phyloP scores from a whole-genome alignment of 1,140 invertebrate species.

The Neomicropteryx cornuta region DNA sequence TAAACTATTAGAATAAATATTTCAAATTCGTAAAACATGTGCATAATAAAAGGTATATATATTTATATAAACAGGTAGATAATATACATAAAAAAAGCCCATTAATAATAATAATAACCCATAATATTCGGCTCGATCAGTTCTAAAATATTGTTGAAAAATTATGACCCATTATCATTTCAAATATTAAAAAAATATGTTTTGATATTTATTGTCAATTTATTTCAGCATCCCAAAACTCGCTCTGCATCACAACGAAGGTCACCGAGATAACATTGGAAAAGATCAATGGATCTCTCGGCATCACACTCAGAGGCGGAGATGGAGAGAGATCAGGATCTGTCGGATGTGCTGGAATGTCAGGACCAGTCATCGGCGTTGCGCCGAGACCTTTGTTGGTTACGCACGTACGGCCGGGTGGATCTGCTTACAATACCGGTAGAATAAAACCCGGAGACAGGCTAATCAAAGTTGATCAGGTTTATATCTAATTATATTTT shows the following conservation, averaged over 20 bases:
- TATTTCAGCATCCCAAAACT: constrained; percentile 46
- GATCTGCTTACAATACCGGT: constrained; percentile 68
- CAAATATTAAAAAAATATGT: too few relatives aligned
- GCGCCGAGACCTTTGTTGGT: constrained; percentile 67
- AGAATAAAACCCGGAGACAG: constrained; percentile 81
- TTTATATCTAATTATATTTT: too few relatives aligned
- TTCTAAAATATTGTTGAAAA: too few relatives aligned
- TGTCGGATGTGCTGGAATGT: constrained; percentile 24
- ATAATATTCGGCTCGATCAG: too few relatives aligned
- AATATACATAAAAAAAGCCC: too few relatives aligned
- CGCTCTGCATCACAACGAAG: constrained; percentile 57
- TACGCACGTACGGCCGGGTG: constrained; percentile 78
- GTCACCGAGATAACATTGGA: constrained; percentile 65
- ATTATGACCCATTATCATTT: too few relatives aligned
- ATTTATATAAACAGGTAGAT: too few relatives aligned
- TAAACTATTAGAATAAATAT: too few relatives aligned
- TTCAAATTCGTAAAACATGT: too few relatives aligned
- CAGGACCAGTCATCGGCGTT: constrained; percentile 32
- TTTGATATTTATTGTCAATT: neutral
- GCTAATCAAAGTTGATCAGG: constrained; percentile 80
- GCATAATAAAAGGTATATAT: too few relatives aligned
- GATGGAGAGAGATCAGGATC: constrained; percentile 38
- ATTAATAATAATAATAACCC: too few relatives aligned
- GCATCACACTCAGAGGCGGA: constrained; percentile 76
- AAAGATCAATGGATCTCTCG: constrained; percentile 74